A percentile compares a stretch with the other conserved stretches of the same genome.
These are phyloP conservation scores for Antitype chi DNA, from an alignment of 2,888 invertebrate species.

Conservation along the genomic window DNA sequence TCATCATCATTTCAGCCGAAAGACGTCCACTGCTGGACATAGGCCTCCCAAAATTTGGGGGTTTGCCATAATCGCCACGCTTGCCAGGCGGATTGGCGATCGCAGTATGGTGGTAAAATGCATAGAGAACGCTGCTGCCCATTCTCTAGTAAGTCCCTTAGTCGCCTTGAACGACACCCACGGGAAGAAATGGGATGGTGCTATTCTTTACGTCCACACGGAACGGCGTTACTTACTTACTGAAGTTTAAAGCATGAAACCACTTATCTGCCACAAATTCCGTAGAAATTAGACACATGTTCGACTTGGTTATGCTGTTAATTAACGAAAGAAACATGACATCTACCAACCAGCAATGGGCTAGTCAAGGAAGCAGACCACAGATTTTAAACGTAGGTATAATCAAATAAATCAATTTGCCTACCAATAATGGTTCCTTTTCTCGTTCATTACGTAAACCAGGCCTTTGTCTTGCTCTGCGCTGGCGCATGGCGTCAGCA, in stretches of 20 bases:
- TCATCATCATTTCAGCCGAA: no score
- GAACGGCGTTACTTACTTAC: not conserved
- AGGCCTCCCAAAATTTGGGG: no score
- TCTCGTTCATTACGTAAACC: not conserved
- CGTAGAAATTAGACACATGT: not conserved
- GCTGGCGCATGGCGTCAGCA: not conserved
- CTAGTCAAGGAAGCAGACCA: not conserved
- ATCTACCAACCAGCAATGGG: no score
- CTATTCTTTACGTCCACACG: no score
- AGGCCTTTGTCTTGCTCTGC: not conserved
- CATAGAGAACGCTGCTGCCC: no score
- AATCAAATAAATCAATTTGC: not conserved
- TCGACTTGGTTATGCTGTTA: conserved; percentile 2
- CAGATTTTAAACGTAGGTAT: not conserved
- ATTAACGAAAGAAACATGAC: not conserved
- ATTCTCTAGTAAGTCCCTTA: no score
- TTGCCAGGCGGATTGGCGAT: no score
- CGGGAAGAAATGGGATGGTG: no score
- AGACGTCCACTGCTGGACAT: no score
- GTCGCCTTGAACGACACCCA: no score
- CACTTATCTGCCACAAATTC: conserved; percentile 8
- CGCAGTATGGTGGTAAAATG: no score
- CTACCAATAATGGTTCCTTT: not conserved
- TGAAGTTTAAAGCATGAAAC: conserved; percentile 2
- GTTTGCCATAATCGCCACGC: no score